Evolutionary conservation across 2,113 vertebrate species (phyloP), one percentile per base, ranked within the genome.

Genomic region (Gorilla gorilla): DNA sequence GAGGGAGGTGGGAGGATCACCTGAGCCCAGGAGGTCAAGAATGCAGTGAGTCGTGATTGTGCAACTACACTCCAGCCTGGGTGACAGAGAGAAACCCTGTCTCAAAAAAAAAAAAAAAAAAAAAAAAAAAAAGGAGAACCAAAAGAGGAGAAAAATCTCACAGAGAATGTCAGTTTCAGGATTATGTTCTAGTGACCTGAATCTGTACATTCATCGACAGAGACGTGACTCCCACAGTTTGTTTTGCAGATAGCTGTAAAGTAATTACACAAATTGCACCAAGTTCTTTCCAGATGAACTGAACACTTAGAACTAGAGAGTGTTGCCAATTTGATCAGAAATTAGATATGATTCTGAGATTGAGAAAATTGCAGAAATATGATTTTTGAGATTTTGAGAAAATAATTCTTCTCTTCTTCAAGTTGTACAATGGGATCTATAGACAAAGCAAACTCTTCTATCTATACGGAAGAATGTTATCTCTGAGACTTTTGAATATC

Each of bases 381-480:
- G 27, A 68, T 68, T 52, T 89, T 89, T 93, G 68, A 96, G 66
- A 80, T 55, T 55, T 93, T 79, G 7, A 91, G 59, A 96, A 96
- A 93, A 84, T 73, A 48, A 57, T 92, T 55, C 57, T 92, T 64
- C 45, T 68, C 52, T 96, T 76, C 35, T 83, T 88, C 55, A 84
- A 61, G n/a, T 30, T 80, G 48, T 75, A 86, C 70, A 72, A 38
- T 76, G 32, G 55, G 20, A 93, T 68, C 57, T 66, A 61, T 11
- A 78, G 92, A 94, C 90, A 94, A 90, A 73, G 6, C 11, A 20
- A 88, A 89, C 32, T 88, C 76, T 92, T 93, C 79, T 30, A 20
- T 48, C 61, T 13, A 27, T 45, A 43, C 22, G 48, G 76, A 35
- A 16, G 17, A 86, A 70, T 45, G 66, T 57, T 79, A 79, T 92